phyloP scores from a whole-genome alignment of 2,888 invertebrate genomes.

The Noctua pronuba region DNA sequence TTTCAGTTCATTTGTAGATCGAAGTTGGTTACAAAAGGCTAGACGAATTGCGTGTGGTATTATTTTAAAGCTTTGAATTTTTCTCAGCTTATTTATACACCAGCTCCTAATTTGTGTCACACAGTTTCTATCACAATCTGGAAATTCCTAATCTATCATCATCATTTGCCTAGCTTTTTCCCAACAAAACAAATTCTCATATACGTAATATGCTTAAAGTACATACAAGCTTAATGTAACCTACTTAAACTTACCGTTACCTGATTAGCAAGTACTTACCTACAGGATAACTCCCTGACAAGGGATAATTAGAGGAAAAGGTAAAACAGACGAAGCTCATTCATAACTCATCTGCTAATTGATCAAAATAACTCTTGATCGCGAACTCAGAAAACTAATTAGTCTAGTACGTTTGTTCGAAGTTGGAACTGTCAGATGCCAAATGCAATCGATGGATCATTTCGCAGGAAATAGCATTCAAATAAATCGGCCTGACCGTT shows the following conservation, averaged over 20 bases:
- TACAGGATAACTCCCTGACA: neutral
- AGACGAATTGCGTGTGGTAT: too few species aligned
- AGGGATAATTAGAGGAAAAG: conserved; percentile 20
- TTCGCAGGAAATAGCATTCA: neutral
- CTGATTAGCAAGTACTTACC: neutral
- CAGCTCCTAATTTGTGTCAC: too few species aligned
- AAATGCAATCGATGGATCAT: conserved; percentile 39
- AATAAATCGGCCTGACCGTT: neutral
- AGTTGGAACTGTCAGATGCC: conserved; percentile 23
- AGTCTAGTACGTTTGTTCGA: conserved; percentile 48
- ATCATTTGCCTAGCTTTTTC: too few species aligned
- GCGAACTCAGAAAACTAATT: conserved; percentile 43
- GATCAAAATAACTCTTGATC: conserved; percentile 37
- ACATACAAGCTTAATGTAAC: neutral
- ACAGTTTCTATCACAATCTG: too few species aligned
- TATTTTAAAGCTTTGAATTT: too few species aligned
- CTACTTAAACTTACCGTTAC: neutral
- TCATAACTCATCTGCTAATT: conserved; percentile 45
- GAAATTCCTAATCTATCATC: too few species aligned
- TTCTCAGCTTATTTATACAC: too few species aligned
- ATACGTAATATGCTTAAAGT: neutral
- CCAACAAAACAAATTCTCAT: too few species aligned
- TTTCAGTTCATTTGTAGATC: neutral
- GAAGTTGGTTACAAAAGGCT: neutral
- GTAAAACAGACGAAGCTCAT: conserved; percentile 21